phyloP scores from a whole-genome alignment of 1,140 invertebrate species.

The Melipona quadrifasciata region DNA sequence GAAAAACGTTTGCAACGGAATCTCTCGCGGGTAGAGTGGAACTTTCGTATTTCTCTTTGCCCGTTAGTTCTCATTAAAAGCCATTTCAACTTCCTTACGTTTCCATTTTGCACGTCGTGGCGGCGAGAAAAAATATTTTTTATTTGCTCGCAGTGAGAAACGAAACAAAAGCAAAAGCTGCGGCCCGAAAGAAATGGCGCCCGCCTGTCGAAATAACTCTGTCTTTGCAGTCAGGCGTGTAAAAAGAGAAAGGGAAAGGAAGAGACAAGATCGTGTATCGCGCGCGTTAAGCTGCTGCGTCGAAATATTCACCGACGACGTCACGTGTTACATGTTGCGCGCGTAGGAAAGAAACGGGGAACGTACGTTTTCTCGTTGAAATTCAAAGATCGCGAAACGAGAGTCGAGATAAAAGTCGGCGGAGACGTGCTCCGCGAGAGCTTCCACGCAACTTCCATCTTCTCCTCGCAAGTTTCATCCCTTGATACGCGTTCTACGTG shows the following conservation, averaged over 20 bases:
- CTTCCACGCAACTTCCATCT: not conserved
- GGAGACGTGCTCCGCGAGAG: not conserved
- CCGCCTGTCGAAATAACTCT: not conserved
- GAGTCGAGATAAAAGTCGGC: slow-evolving; percentile 7
- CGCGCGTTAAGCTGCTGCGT: slow-evolving; percentile 8
- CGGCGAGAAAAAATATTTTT: too few relatives aligned
- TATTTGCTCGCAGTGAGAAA: too few relatives aligned
- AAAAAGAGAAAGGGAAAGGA: not conserved
- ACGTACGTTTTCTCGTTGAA: slow-evolving; percentile 23
- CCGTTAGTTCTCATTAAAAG: too few relatives aligned
- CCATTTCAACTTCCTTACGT: too few relatives aligned
- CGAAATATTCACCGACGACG: not conserved
- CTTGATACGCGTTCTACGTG: not conserved
- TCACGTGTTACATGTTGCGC: not conserved
- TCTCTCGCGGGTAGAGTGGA: too few relatives aligned
- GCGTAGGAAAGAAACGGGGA: not conserved
- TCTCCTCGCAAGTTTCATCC: not conserved
- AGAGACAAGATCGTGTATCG: not conserved
- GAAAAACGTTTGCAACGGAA: too few relatives aligned
- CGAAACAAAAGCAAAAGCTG: too few relatives aligned
- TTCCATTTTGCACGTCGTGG: too few relatives aligned
- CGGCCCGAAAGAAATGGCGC: too few relatives aligned
- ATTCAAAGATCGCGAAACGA: slow-evolving; percentile 33
- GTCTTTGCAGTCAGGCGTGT: not conserved
- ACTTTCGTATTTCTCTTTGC: too few relatives aligned